Evolutionary conservation across 2,888 invertebrate genomes (phyloP), one percentile per base, ranked within the genome.

Genomic region (Choreutis nemorana): DNA sequence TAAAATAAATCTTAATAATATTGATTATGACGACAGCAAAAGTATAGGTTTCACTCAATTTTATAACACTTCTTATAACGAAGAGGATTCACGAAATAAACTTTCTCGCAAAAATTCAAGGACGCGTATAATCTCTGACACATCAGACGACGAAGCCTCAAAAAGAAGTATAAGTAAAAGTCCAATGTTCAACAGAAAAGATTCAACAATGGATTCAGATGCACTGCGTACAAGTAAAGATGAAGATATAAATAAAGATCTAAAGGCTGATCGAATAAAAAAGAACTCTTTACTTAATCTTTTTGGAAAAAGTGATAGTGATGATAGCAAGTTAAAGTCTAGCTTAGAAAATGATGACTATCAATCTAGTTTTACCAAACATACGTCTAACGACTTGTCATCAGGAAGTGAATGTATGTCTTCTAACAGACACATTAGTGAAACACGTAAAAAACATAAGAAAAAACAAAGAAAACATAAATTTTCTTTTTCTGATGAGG

Each of bases 391-490:
- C 43, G 79, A 80, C 34, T 62, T 73, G 31, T 78, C 78, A 22
- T 81, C 70, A 31, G 81, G 75, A 58, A 72, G 62, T 44, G 81
- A 81, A 55, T 71, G 63, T 22, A 53, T 65, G 35, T 50, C 51
- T 42, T 63, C 61, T 36, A 62, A 70, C 52, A 64, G 73, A 61
- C 41, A 68, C 47, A 32, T 41, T 23, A 63, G 56, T 11, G 87
- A 87, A 49, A 54, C 81, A 26, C 81, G 89, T 6, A 90, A 87
- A 55, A 91, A 90, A 52, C 91, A 91, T 52, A 91, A 90, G 62
- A 91, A 91, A 78, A 91, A 90, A 50, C 90, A 90, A 54, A 91
- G 88, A 60, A 87, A 87, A 14, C 86, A 87, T 41, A 91, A 90
- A 54, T 83, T 81, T 40, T 81, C 84, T 5, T 71, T 83, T 32